Percentiles rank a stretch among this genome's conserved stretches.
Conservation (phyloP, 2,888 invertebrate genomes). For the Hemicrepidius hirtus region DNA sequence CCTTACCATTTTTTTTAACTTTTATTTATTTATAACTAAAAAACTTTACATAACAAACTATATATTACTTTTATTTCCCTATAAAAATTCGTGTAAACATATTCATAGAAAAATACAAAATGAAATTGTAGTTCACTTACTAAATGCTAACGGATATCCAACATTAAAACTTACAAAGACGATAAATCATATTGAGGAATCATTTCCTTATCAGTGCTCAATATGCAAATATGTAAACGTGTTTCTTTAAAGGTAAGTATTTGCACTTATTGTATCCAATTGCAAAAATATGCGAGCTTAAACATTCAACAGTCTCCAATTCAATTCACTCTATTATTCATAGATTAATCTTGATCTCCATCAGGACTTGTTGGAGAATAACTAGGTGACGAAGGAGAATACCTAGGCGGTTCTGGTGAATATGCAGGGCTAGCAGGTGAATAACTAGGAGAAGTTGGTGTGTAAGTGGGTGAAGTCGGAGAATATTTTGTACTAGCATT, state of each 20-base stretch:
- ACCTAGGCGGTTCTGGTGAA: slow-evolving; percentile 86
- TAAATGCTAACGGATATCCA: neutral
- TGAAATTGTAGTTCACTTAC: neutral
- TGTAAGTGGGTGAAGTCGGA: slow-evolving; percentile 86
- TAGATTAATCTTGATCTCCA: slow-evolving; percentile 60
- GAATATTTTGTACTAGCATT: slow-evolving; percentile 85
- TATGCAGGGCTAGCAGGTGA: slow-evolving; percentile 87
- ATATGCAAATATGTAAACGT: neutral
- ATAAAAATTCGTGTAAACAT: neutral
- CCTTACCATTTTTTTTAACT: no score
- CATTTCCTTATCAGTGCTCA: neutral
- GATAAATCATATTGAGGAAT: neutral
- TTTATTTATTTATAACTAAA: no score
- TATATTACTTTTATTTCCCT: no score
- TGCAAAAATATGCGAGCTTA: neutral
- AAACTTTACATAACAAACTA: no score
- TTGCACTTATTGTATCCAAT: neutral
- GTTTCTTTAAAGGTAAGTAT: neutral
- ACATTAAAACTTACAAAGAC: neutral
- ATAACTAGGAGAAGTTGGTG: slow-evolving; percentile 86
- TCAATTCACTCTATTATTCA: no score
- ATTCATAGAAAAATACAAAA: slow-evolving; percentile 17
- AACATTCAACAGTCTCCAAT: neutral
- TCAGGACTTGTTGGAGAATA: slow-evolving; percentile 86
- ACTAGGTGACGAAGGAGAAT: slow-evolving; percentile 82